A percentile compares a stretch with the other conserved stretches of the same genome.
Conservation (phyloP, 2,113 vertebrate genomes). For the Otus sunia region DNA sequence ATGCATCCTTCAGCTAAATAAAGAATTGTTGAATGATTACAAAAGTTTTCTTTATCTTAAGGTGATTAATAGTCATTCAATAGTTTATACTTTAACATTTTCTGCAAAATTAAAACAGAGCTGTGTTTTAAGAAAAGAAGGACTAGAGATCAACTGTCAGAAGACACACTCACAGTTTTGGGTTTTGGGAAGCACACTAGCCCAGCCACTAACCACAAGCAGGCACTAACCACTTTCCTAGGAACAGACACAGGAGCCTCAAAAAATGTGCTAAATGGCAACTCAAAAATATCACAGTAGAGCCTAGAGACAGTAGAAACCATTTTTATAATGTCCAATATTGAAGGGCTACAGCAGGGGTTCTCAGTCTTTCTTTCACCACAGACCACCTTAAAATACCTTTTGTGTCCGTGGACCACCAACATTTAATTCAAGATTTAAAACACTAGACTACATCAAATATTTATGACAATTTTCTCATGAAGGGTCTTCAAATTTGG, state of each 20-base stretch:
- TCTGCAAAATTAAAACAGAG: neutral
- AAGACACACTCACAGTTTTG: neutral
- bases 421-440: too few species aligned
- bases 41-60: neutral
- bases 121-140: neutral
- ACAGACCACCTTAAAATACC: too few species aligned
- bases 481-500: too few species aligned
- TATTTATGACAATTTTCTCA: too few species aligned
- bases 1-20: neutral
- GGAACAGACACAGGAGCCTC: neutral
- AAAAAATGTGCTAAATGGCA: neutral
- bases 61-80: neutral
- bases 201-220: neutral
- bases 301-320: neutral
- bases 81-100: neutral
- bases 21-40: neutral
- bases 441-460: too few species aligned
- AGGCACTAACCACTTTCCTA: neutral
- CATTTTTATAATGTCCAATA: neutral
- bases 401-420: too few species aligned
- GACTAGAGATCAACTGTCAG: neutral
- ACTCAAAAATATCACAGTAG: neutral
- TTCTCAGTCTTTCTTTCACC: too few species aligned
- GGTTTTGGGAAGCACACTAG: neutral
- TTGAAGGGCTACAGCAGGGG: neutral